Evolutionary conservation across 2,888 invertebrate species (phyloP).

Genomic region (Sinodicranocentrus sp.): DNA sequence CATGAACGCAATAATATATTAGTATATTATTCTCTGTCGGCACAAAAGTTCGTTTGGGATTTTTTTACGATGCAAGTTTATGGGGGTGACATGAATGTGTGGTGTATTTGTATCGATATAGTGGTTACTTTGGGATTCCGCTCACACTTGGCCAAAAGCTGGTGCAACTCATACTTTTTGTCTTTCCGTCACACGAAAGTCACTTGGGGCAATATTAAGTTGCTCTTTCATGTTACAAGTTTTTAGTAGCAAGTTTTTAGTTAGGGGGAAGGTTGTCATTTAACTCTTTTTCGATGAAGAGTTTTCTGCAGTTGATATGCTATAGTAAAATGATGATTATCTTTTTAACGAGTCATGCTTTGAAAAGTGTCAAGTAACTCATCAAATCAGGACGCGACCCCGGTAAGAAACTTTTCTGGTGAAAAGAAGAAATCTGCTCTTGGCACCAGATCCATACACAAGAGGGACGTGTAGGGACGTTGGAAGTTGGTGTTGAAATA

Average conservation of each 20-base stretch:
- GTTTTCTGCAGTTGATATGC: too few relatives aligned
- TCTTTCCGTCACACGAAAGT: background rate
- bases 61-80: too few relatives aligned
- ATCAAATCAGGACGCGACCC: background rate
- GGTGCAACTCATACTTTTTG: conserved; percentile 7
- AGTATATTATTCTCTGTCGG: too few relatives aligned
- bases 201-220: too few relatives aligned
- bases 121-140: conserved; percentile 1
- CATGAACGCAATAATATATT: too few relatives aligned
- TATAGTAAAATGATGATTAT: background rate
- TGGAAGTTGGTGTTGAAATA: background rate
- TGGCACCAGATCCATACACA: background rate
- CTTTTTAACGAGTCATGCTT: background rate
- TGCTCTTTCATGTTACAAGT: too few relatives aligned
- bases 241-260: too few relatives aligned
- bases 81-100: background rate
- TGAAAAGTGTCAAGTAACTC: background rate
- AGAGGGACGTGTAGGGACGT: background rate
- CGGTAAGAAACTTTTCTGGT: background rate
- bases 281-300: too few relatives aligned
- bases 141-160: conserved; percentile 21
- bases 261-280: too few relatives aligned
- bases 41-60: background rate
- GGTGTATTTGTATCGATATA: background rate
- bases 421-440: background rate